Conservation (phyloP, 2,113 vertebrate species). For the Dromas ardeola region DNA sequence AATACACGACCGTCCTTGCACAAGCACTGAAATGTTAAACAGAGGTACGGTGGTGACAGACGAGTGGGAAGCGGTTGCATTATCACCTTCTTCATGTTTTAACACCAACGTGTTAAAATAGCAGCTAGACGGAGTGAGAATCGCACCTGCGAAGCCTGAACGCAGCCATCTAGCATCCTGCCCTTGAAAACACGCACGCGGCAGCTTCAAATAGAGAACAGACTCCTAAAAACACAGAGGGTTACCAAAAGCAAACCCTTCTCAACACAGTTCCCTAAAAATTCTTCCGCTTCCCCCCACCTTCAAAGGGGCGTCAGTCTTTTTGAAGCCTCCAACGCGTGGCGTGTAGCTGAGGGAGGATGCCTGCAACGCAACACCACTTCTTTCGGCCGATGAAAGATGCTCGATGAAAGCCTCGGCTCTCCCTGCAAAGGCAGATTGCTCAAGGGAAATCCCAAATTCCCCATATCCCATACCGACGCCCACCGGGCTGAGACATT, state of each 20-base stretch:
- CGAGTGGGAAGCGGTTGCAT: neutral
- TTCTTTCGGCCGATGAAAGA: neutral
- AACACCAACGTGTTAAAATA: neutral
- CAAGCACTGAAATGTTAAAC: neutral
- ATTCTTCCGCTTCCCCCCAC: neutral
- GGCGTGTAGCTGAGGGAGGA: neutral
- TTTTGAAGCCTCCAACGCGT: neutral
- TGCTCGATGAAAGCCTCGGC: neutral
- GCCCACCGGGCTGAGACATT: fast-evolving
- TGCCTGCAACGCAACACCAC: neutral
- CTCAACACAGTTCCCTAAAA: neutral
- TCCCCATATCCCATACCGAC: neutral
- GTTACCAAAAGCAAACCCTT: neutral
- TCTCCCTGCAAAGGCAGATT: neutral
- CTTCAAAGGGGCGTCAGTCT: neutral
- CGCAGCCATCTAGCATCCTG: neutral
- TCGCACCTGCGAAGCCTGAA: neutral
- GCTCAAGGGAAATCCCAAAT: neutral
- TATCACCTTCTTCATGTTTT: neutral
- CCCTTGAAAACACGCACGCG: fast-evolving
- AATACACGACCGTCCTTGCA: neutral
- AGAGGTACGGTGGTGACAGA: neutral
- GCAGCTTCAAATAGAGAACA: neutral
- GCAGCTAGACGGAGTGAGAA: neutral
- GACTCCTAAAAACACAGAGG: neutral